A percentile compares a stretch with the other conserved stretches of the same genome.
phyloP scores from a whole-genome alignment of 2,888 invertebrate species.

The Cenopis cana region DNA sequence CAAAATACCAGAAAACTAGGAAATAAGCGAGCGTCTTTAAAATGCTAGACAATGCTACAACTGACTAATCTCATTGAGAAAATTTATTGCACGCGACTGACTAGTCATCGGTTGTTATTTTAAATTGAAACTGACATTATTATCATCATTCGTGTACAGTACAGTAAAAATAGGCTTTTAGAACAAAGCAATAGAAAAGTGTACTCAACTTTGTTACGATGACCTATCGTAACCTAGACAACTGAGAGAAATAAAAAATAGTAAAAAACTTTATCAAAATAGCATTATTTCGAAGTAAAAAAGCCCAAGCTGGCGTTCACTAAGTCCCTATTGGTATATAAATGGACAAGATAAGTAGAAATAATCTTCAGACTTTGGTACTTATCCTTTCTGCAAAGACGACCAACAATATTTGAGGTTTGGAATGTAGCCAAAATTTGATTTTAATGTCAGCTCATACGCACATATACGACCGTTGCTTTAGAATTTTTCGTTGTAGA shows the following conservation, averaged over 20 bases:
- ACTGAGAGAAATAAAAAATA: background rate
- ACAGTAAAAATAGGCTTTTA: background rate
- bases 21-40: constrained; percentile 6
- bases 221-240: too few relatives aligned
- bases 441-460: constrained; percentile 82
- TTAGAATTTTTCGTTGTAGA: constrained; percentile 56
- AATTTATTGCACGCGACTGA: constrained; percentile 32
- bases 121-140: constrained; percentile 36
- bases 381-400: constrained; percentile 72
- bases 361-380: constrained; percentile 59
- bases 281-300: constrained; percentile 32
- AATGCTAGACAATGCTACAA: constrained; percentile 26
- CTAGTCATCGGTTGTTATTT: constrained; percentile 32
- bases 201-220: background rate
- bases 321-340: constrained; percentile 48
- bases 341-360: constrained; percentile 57
- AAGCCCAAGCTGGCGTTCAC: constrained; percentile 34
- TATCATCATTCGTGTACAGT: constrained; percentile 30
- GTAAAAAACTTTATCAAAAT: constrained; percentile 17
- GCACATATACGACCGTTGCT: constrained; percentile 73
- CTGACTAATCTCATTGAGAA: constrained; percentile 24
- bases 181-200: constrained; percentile 14
- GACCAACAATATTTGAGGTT: constrained; percentile 76
- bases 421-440: constrained; percentile 78
- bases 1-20: constrained; percentile 14